phyloP scores from a whole-genome alignment of 2,113 vertebrate genomes.

The Sclerurus mexicanus region DNA sequence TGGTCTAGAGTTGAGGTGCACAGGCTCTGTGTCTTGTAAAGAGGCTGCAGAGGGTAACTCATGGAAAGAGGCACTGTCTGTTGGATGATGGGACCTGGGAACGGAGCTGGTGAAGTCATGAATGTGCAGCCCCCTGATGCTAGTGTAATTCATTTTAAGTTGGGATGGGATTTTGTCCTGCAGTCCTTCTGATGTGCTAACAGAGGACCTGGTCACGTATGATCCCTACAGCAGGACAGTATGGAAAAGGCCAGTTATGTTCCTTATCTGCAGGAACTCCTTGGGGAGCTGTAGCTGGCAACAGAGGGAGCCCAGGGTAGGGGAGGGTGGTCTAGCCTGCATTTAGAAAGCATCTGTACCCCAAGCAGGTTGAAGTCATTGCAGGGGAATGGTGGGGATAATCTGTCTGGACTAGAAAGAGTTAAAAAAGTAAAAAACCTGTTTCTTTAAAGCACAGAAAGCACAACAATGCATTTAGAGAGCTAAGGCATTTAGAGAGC shows the following conservation, averaged over 20 bases:
- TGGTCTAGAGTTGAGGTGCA: background rate
- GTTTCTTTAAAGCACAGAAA: conserved; percentile 45
- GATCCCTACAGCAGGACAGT: background rate
- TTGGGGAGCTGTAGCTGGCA: background rate
- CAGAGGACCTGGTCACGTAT: accelerated
- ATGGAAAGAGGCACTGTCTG: background rate
- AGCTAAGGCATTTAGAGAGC: conserved; percentile 73
- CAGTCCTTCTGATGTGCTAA: background rate
- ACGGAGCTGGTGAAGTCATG: background rate
- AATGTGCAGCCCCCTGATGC: accelerated
- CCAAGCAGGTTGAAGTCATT: background rate
- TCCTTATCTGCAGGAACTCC: background rate
- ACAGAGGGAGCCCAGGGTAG: background rate
- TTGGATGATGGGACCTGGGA: accelerated
- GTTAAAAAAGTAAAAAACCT: background rate
- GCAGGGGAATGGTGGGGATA: accelerated
- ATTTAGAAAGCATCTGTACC: background rate
- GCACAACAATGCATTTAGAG: conserved; percentile 65
- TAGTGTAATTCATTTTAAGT: background rate
- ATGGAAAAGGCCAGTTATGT: background rate
- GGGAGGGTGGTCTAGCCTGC: background rate
- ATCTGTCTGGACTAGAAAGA: background rate
- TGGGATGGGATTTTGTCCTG: background rate
- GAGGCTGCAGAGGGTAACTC: background rate
- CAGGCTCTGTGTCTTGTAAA: background rate